Percentiles rank a stretch among this genome's conserved stretches.
phyloP scores from a whole-genome alignment of 2,888 invertebrate genomes.

The Apodemia mormo region DNA sequence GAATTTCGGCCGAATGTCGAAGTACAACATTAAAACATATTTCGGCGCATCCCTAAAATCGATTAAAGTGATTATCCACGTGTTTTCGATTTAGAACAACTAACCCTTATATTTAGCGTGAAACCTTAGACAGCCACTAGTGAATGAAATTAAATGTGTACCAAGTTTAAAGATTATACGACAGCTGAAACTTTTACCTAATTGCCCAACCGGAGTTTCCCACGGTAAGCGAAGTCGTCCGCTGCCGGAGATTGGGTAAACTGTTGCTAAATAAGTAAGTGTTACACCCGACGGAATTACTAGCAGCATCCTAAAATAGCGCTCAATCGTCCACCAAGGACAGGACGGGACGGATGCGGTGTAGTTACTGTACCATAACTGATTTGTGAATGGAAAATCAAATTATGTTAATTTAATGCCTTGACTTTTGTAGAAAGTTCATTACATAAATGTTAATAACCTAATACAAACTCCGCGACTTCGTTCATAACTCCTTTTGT shows the following conservation, averaged over 20 bases:
- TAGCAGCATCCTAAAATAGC: neutral
- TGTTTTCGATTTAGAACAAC: no score
- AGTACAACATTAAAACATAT: no score
- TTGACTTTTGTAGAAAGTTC: no score
- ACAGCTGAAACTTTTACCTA: neutral
- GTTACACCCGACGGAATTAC: neutral
- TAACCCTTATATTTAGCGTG: no score
- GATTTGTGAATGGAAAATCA: neutral
- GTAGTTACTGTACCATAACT: constrained; percentile 1
- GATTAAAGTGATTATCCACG: no score
- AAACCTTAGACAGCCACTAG: no score
- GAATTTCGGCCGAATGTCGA: no score
- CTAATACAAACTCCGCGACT: no score
- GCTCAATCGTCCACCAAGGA: neutral
- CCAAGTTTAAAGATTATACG: neutral
- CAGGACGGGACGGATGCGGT: neutral
- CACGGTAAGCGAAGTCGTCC: constrained; percentile 3
- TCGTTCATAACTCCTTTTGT: no score
- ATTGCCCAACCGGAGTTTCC: neutral
- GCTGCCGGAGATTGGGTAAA: constrained; percentile 1
- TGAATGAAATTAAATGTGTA: neutral
- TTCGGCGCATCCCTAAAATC: no score
- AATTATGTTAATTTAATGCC: neutral
- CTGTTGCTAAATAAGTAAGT: constrained; percentile 3
- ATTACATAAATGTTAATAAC: no score